These are phyloP conservation scores for Hydrochoerus hydrochaeris DNA, from an alignment of 2,113 vertebrate species.

Conservation along the genomic window DNA sequence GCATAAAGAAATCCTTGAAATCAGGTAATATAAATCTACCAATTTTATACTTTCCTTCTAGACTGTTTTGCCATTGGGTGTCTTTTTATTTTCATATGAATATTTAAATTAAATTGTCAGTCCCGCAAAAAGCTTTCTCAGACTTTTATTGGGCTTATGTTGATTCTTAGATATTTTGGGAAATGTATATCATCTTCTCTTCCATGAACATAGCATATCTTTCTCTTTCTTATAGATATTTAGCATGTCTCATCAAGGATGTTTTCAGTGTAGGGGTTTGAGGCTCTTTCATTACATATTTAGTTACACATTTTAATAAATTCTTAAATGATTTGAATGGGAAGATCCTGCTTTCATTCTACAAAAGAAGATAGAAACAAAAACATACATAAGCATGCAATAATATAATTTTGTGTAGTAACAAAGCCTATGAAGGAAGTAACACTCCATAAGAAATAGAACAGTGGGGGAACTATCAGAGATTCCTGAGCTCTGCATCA, in stretches of 20 bases:
- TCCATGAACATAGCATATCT: not conserved
- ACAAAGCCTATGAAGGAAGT: not conserved
- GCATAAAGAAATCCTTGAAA: not conserved
- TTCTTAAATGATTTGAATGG: not conserved
- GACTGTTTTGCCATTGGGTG: not conserved
- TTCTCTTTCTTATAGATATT: not conserved
- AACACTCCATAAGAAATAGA: not conserved
- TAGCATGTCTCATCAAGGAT: not conserved
- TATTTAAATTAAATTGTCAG: not conserved
- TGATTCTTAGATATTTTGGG: not conserved
- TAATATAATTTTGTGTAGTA: not conserved
- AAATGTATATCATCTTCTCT: not conserved
- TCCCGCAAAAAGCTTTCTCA: not conserved
- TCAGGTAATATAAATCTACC: not conserved
- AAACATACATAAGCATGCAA: not conserved
- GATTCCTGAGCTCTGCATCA: no score
- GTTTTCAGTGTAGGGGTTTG: not conserved
- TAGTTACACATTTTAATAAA: conserved; percentile 19
- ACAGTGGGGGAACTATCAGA: no score
- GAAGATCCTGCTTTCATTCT: not conserved
- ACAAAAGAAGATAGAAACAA: not conserved
- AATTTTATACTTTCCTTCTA: not conserved
- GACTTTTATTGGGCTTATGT: not conserved
- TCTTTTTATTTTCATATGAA: not conserved
- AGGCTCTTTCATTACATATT: not conserved